Percentiles rank a stretch among this genome's conserved stretches.
Evolutionary conservation across 2,888 invertebrate species (phyloP).

Genomic region (Aelia acuminata): DNA sequence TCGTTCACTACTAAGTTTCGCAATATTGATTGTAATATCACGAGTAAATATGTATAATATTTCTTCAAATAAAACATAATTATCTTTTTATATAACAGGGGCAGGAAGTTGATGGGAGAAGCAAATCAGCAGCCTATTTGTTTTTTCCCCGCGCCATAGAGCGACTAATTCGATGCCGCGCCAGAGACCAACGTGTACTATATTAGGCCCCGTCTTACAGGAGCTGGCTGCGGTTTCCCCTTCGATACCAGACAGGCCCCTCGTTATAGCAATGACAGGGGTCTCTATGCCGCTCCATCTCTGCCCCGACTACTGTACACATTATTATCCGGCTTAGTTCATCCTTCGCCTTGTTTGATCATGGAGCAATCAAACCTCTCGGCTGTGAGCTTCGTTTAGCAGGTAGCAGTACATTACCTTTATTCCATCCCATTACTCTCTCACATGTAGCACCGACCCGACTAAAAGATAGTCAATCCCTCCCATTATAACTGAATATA

Average conservation of each 20-base stretch:
- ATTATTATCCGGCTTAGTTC: background rate
- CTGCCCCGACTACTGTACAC: background rate
- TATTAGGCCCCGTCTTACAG: background rate
- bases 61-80: too few species aligned
- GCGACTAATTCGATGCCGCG: background rate
- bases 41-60: too few species aligned
- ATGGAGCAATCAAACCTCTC: background rate
- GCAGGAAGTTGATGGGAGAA: background rate
- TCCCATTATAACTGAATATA: too few species aligned
- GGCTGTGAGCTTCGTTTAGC: background rate
- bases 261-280: background rate
- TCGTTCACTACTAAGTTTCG: too few species aligned
- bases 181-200: background rate
- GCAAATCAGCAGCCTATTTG: background rate
- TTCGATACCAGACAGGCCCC: background rate
- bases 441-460: too few species aligned
- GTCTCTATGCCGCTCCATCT: background rate
- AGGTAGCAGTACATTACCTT: background rate
- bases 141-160: background rate
- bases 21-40: too few species aligned
- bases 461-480: too few species aligned
- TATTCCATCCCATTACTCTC: too few species aligned
- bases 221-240: background rate
- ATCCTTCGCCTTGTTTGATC: background rate
- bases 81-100: too few species aligned